Evolutionary conservation across 2,113 vertebrate species (phyloP).

Genomic region (Brachyistius frenatus): DNA sequence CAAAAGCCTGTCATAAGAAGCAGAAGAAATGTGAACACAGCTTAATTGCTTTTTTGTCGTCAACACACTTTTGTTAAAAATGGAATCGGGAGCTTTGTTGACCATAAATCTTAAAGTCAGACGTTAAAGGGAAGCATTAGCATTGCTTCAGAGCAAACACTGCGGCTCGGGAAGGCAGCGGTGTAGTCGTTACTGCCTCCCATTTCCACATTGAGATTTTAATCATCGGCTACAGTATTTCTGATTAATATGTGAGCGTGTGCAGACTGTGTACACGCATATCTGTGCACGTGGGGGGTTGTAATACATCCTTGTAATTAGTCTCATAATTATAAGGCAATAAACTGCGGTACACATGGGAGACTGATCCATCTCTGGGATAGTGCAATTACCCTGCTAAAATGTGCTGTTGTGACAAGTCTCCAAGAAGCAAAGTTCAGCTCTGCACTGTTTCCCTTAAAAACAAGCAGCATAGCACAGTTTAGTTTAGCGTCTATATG

Average conservation of each 20-base stretch:
- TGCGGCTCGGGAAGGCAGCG: slow-evolving; percentile 18
- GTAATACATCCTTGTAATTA: slow-evolving; percentile 83
- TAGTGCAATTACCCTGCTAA: slow-evolving; percentile 66
- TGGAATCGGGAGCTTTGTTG: slow-evolving; percentile 46
- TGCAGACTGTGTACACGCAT: slow-evolving; percentile 15
- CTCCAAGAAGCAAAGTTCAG: slow-evolving; percentile 52
- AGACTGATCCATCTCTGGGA: slow-evolving; percentile 72
- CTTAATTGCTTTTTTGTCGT: slow-evolving; percentile 58
- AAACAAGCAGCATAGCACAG: slow-evolving; percentile 16
- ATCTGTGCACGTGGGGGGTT: slow-evolving; percentile 47
- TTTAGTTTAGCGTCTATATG: slow-evolving; percentile 17
- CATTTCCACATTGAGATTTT: slow-evolving; percentile 71
- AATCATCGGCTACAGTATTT: slow-evolving; percentile 72
- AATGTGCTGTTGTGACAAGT: slow-evolving; percentile 71
- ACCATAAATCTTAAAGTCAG: slow-evolving; percentile 56
- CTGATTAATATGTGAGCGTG: slow-evolving; percentile 56
- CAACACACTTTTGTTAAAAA: slow-evolving; percentile 47
- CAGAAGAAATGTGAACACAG: slow-evolving; percentile 24
- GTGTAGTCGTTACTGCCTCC: slow-evolving; percentile 61
- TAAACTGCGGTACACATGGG: slow-evolving; percentile 77
- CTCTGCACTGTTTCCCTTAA: slow-evolving; percentile 23
- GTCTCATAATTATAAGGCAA: slow-evolving; percentile 82
- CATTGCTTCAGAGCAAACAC: slow-evolving; percentile 44
- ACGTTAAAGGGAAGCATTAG: slow-evolving; percentile 30
- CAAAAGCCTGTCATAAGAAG: slow-evolving; percentile 10